A percentile compares a stretch with the other conserved stretches of the same genome.
Evolutionary conservation across 2,113 vertebrate species (phyloP).

Genomic region (Apistogramma diplotaenia): DNA sequence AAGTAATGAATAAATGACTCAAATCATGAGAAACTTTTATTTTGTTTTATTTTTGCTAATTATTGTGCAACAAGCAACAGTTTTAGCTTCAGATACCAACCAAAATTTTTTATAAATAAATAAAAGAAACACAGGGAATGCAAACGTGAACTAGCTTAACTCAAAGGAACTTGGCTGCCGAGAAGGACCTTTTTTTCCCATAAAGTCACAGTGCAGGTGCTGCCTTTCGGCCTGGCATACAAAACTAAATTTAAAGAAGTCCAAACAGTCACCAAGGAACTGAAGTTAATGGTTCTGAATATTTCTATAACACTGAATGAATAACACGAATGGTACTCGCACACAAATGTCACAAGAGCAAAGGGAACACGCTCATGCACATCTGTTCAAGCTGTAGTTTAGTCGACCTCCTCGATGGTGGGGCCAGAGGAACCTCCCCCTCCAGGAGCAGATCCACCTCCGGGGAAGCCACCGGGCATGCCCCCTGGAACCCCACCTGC

Average conservation of each 20-base stretch:
- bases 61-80: not conserved
- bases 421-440: constrained; percentile 70
- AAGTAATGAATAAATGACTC: not conserved
- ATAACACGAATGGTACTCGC: not conserved
- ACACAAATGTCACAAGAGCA: not conserved
- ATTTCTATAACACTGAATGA: not conserved
- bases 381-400: not conserved
- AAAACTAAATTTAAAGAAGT: not conserved
- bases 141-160: constrained; percentile 41
- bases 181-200: not conserved
- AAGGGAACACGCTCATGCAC: constrained; percentile 5
- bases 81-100: not conserved
- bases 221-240: not conserved
- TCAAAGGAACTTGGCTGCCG: not conserved
- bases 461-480: constrained; percentile 79
- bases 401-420: constrained; percentile 80
- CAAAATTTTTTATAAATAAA: too few species aligned
- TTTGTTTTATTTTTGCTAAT: not conserved
- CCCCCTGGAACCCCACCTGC: constrained; percentile 74
- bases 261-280: not conserved
- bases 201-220: not conserved
- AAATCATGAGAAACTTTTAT: constrained; percentile 15
- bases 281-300: not conserved
- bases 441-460: constrained; percentile 55
- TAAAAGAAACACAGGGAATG: not conserved